Evolutionary conservation across 2,888 invertebrate genomes (phyloP), one percentile per base, ranked within the genome.

Genomic region (Cylindroiulus punctatus): DNA sequence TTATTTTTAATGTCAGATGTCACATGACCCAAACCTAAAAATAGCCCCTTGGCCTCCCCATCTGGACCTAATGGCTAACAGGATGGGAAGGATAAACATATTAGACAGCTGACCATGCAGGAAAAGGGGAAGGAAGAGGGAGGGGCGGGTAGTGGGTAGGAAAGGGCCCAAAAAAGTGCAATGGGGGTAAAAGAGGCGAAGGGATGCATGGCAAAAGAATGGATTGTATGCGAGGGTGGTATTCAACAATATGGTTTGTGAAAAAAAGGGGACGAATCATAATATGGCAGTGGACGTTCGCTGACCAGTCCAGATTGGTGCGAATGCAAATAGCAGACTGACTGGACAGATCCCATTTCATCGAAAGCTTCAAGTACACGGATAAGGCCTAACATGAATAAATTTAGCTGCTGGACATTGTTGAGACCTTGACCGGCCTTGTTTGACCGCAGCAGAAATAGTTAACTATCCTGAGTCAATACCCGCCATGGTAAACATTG

Each of bases 31-130:
- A 83, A 84, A 84, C 84, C 84, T 84, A 84, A 84, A 84, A 84
- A 84, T 84, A 84, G 84, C 84, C 42, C 84, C 10, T 65, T 22
- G 65, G 65, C 26, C 65, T 65, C 84, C 84, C 84, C 84, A 84
- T 84, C 84, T 84, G 84, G 84, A 52, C 52, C 84, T 84, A 44
- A 84, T 84, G 84, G 44, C 30, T 42, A 47, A 84, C 84, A 84
- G 84, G 84, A 84, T 84, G 84, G 52, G 84, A 84, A 84, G 84
- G 84, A 84, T 84, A 84, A 84, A 84, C 84, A 84, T 84, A 47
- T 84, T 84, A 84, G 84, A 84, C 84, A 84, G 84, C 84, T 84
- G 84, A 84, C 84, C 84, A 84, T 82, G 42, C 42, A 82, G 42
- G 82, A 42, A 82, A 57, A 65, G 52, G 52, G 52, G 85, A 44